These are phyloP conservation scores for Hiodon tergisus DNA, from an alignment of 2,113 vertebrate genomes.

Conservation along the genomic window DNA sequence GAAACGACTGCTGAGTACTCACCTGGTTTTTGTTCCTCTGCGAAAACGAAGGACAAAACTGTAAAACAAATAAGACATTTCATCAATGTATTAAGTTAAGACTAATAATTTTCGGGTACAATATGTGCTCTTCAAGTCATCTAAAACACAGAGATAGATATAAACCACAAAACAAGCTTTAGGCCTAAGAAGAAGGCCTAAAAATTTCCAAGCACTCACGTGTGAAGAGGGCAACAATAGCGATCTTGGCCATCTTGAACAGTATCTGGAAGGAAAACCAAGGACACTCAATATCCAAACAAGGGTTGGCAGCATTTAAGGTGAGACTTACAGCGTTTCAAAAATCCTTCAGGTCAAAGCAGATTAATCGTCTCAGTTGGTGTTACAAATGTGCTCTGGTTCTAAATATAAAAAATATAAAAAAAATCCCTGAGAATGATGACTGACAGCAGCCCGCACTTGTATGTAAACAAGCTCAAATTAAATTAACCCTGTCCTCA, in stretches of 20 bases:
- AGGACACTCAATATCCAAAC: neutral
- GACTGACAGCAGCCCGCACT: constrained; percentile 1
- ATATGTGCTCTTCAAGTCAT: no score
- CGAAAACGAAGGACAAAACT: constrained; percentile 60
- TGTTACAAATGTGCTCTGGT: neutral
- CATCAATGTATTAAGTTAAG: neutral
- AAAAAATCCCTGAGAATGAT: neutral
- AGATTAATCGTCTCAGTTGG: neutral
- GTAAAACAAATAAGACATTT: constrained; percentile 26
- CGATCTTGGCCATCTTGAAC: constrained; percentile 54
- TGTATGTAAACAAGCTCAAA: constrained; percentile 22
- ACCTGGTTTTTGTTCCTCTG: constrained; percentile 52
- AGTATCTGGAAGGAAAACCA: constrained; percentile 27
- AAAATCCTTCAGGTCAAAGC: neutral
- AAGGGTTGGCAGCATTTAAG: neutral
- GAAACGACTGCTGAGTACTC: constrained; percentile 23
- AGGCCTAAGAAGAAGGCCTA: neutral
- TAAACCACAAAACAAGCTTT: neutral
- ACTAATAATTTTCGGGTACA: neutral
- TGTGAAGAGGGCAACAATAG: constrained; percentile 56
- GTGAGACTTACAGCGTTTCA: no score
- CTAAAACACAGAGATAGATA: neutral
- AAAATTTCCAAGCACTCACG: no score
- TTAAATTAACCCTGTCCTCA: constrained; percentile 29
- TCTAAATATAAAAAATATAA: neutral